phyloP scores from a whole-genome alignment of 2,797 vertebrate species.

The Loriculus beryllinus region DNA sequence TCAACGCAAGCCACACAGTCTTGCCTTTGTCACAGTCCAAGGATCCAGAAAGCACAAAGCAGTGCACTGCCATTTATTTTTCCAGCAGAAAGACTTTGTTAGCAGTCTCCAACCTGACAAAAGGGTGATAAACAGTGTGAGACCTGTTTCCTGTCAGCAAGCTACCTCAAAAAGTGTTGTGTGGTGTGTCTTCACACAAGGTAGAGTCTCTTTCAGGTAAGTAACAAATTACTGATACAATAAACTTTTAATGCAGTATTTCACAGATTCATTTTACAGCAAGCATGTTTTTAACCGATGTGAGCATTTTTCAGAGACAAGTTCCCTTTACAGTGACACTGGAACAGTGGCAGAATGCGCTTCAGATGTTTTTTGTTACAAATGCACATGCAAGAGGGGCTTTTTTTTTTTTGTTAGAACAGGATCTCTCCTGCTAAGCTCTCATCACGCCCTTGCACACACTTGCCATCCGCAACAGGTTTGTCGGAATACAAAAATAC shows the following conservation, averaged over 20 bases:
- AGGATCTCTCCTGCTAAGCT: background rate
- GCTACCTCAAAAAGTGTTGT: background rate
- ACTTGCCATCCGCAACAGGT: fast-evolving
- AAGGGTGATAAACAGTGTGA: fast-evolving
- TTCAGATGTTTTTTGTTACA: background rate
- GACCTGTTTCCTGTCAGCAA: background rate
- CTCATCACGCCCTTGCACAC: background rate
- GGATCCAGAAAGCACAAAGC: background rate
- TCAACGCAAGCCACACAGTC: background rate
- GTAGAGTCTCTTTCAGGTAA: background rate
- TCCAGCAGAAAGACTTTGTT: background rate
- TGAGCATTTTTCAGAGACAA: background rate
- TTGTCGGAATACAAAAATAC: background rate
- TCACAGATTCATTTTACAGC: background rate
- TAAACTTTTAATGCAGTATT: background rate
- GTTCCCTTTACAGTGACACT: background rate
- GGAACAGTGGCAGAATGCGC: background rate
- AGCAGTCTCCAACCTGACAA: background rate
- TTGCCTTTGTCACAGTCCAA: background rate
- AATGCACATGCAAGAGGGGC: background rate
- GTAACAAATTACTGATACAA: background rate
- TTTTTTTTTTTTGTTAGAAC: background rate
- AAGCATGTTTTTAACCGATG: background rate
- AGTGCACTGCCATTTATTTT: background rate
- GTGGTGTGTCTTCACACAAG: background rate